Evolutionary conservation across 1,140 invertebrate genomes (phyloP).

Genomic region (Ceratina calcarata): DNA sequence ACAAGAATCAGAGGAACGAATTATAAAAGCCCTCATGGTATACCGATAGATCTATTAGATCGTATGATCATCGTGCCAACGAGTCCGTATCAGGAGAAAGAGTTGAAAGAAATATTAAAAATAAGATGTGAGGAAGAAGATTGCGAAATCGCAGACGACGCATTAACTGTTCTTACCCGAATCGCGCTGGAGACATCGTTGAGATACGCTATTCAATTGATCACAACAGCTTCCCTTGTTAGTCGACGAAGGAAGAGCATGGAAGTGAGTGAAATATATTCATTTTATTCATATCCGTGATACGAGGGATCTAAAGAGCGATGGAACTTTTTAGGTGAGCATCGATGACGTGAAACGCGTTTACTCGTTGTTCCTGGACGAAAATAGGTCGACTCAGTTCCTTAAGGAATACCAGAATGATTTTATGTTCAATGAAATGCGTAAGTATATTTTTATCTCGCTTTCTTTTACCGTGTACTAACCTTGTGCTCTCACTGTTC

Average conservation of each 20-base stretch:
- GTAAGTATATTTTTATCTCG: conserved; percentile 61
- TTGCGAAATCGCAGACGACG: conserved; percentile 96
- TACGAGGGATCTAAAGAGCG: not conserved
- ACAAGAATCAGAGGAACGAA: conserved; percentile 97
- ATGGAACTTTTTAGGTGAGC: conserved; percentile 81
- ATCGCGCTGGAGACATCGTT: conserved; percentile 96
- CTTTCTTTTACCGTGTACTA: not conserved
- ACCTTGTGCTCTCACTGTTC: conserved; percentile 39
- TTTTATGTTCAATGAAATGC: conserved; percentile 93
- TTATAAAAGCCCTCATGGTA: conserved; percentile 96
- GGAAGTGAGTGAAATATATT: conserved; percentile 82
- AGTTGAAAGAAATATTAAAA: conserved; percentile 95
- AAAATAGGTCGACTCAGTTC: conserved; percentile 94
- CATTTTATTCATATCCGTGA: not conserved
- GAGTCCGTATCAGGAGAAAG: conserved; percentile 92
- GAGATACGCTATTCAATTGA: conserved; percentile 98
- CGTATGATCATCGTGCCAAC: conserved; percentile 97
- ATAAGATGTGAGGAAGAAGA: conserved; percentile 98
- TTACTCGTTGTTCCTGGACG: conserved; percentile 96
- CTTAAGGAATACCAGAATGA: conserved; percentile 97
- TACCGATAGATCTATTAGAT: conserved; percentile 97
- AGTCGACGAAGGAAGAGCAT: conserved; percentile 90
- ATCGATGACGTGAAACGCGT: conserved; percentile 97
- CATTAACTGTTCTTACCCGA: conserved; percentile 93
- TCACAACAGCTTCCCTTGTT: conserved; percentile 96